Percentiles rank a stretch among this genome's conserved stretches.
phyloP scores from a whole-genome alignment of 2,888 invertebrate genomes.

The Bimastos eiseni region DNA sequence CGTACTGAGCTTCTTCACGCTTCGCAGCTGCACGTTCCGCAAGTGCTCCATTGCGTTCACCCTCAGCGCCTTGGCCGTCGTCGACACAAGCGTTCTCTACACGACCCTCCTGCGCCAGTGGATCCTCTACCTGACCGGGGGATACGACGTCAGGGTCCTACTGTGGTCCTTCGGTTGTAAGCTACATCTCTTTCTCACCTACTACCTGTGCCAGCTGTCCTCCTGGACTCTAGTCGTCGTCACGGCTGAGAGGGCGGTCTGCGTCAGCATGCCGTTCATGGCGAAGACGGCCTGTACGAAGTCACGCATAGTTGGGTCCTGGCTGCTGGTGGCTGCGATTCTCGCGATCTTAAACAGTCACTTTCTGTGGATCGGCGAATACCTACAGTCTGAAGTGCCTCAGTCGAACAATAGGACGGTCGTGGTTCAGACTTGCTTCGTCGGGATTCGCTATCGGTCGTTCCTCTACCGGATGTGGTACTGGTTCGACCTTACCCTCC shows the following conservation, averaged over 20 bases:
- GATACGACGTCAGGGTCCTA: slow-evolving; percentile 29
- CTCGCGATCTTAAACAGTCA: slow-evolving; percentile 33
- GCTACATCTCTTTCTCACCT: slow-evolving; percentile 49
- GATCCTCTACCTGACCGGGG: slow-evolving; percentile 20
- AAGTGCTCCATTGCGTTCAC: slow-evolving; percentile 28
- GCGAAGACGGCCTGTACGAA: slow-evolving; percentile 46
- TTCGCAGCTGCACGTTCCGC: slow-evolving; percentile 30
- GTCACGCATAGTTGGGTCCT: slow-evolving; percentile 25
- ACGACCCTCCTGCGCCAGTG: slow-evolving; percentile 37
- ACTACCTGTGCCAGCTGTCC: slow-evolving; percentile 49
- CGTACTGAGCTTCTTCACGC: slow-evolving; percentile 26
- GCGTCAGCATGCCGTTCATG: slow-evolving; percentile 49
- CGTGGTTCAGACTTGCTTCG: slow-evolving; percentile 14
- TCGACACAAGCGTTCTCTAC: slow-evolving; percentile 49
- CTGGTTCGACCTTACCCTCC: slow-evolving; percentile 52
- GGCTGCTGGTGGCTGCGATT: slow-evolving; percentile 25
- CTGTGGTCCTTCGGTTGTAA: slow-evolving; percentile 46
- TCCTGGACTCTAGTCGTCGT: slow-evolving; percentile 55
- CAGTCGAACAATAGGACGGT: background rate
- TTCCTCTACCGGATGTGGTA: slow-evolving; percentile 46
- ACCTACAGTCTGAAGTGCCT: background rate
- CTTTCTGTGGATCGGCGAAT: slow-evolving; percentile 30
- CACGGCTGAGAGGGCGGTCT: slow-evolving; percentile 51
- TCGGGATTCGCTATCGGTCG: background rate
- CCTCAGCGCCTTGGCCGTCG: slow-evolving; percentile 47